These are phyloP conservation scores for Aplysia californica DNA, from an alignment of 1,140 invertebrate genomes.

Conservation along the genomic window DNA sequence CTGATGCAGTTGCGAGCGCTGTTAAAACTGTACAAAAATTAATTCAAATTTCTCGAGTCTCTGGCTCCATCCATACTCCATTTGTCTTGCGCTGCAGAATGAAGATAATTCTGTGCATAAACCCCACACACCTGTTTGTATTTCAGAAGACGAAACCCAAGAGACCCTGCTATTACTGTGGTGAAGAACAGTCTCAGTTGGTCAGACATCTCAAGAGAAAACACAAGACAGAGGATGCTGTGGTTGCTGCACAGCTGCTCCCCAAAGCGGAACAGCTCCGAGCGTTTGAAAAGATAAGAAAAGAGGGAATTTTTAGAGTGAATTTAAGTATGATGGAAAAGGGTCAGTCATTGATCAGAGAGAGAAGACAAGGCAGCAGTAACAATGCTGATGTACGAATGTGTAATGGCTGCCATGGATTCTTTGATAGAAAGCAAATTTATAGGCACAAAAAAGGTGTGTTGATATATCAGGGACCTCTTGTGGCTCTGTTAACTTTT, in stretches of 20 bases:
- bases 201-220: conserved; percentile 25
- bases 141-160: not conserved
- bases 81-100: too few relatives aligned
- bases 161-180: conserved; percentile 16
- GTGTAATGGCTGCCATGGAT: conserved; percentile 30
- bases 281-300: conserved; percentile 26
- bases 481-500: not conserved
- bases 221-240: conserved; percentile 15
- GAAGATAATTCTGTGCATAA: too few relatives aligned
- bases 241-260: conserved; percentile 10
- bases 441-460: conserved; percentile 1
- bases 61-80: too few relatives aligned
- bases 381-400: conserved; percentile 7
- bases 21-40: too few relatives aligned
- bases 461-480: not conserved
- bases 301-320: conserved; percentile 29
- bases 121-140: too few relatives aligned
- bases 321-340: conserved; percentile 11
- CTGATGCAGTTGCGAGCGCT: too few relatives aligned
- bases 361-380: conserved; percentile 16
- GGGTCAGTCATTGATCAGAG: conserved; percentile 16
- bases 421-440: conserved; percentile 12
- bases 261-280: conserved; percentile 3
- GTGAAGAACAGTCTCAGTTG: not conserved
- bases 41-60: too few relatives aligned